Evolutionary conservation across 2,888 invertebrate genomes (phyloP), one percentile per base, ranked within the genome.

Genomic region (Protonemura montana): DNA sequence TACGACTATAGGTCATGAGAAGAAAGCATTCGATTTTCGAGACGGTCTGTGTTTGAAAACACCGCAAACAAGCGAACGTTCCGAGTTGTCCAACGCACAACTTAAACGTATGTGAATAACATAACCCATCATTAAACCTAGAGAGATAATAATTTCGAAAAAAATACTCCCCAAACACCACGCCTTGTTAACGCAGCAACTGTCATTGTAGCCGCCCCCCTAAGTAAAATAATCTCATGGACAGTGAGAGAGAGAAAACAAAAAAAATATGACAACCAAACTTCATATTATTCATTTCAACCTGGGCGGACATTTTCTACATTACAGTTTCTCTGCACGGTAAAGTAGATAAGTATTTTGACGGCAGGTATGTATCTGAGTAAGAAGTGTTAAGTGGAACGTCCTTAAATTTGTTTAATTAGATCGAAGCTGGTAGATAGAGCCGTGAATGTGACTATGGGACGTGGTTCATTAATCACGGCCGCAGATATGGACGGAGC

Each of bases 401-500:
- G 86, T 87, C 85, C 59, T 87, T 87, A 87, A 87, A 87, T 87
- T 87, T 87, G 87, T 87, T 87, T 87, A 87, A 87, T 87, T 87
- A 83, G 87, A 87, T 87, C 87, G 41, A n/a, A 2, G n/a, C 35
- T 29, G 13, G 41, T 3, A 41, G 82, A 83, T 83, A 83, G 35
- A 83, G 35, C n/a, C 78, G 59, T 59, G 59, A 41, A 41, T 41
- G n/a, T 83, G n/a, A 13, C 82, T 41, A 83, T 83, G 41, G 82
- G 82, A 21, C 25, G 42, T 16, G 82, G 35, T 35, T 83, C 82
- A 83, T 83, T 83, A 83, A 83, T 83, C 82, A 83, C 42, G 25
- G 10, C 5, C 3, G 10, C 41, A 26, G 59, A 59, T 59, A 41
- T 83, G 29, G 25, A 25, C 42, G 42, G 3, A 25, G 82, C 42